Conservation (phyloP, 2,888 invertebrate genomes). For the Drosophila fulvimacula region DNA sequence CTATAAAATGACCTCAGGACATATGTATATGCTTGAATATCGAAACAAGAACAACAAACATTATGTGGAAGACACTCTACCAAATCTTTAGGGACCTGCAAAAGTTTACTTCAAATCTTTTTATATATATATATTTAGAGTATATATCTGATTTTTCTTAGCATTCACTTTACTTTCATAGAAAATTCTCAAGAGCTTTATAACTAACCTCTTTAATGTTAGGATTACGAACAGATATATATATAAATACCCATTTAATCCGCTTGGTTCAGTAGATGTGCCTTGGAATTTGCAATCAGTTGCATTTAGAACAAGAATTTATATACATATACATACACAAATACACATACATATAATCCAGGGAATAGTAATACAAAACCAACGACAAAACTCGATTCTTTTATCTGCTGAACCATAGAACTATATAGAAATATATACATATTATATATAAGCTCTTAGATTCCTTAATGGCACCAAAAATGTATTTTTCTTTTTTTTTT, state of each 20-base stretch:
- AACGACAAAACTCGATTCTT: constrained; percentile 38
- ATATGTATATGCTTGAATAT: constrained; percentile 1
- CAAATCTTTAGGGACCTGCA: constrained; percentile 52
- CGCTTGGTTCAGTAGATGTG: constrained; percentile 52
- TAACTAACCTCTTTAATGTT: constrained; percentile 24
- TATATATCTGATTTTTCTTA: constrained; percentile 8
- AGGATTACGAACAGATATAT: constrained; percentile 11
- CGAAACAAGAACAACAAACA: constrained; percentile 1
- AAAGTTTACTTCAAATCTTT: constrained; percentile 60
- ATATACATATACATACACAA: constrained; percentile 16
- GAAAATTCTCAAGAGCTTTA: constrained; percentile 53
- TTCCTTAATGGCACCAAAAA: constrained; percentile 22
- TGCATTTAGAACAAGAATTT: constrained; percentile 64
- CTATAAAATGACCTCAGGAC: constrained; percentile 2
- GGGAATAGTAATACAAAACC: constrained; percentile 24
- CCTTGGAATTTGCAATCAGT: constrained; percentile 46
- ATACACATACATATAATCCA: constrained; percentile 11
- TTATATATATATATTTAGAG: constrained; percentile 31
- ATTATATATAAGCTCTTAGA: constrained; percentile 8
- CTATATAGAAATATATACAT: constrained; percentile 4
- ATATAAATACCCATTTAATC: constrained; percentile 5
- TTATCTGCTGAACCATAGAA: constrained; percentile 46
- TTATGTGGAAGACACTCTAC: constrained; percentile 24
- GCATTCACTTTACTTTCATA: constrained; percentile 8
- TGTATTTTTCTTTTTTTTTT: not conserved